These are phyloP conservation scores for Sminthurides bifidus DNA, from an alignment of 1,140 invertebrate genomes.

Conservation along the genomic window DNA sequence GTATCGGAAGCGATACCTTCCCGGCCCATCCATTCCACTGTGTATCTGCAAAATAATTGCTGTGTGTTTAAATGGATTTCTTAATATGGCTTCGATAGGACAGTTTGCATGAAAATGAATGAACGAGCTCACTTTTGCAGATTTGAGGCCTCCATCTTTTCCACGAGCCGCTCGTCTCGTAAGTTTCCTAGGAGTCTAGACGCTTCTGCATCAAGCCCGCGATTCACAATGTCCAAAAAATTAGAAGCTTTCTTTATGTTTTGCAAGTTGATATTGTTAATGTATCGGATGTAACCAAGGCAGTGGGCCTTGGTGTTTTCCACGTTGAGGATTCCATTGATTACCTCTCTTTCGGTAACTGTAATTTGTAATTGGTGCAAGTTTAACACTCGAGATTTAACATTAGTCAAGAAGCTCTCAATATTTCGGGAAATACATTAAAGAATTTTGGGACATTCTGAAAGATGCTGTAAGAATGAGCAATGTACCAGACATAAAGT, in stretches of 20 bases:
- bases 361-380: not conserved
- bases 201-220: slow-evolving; percentile 86
- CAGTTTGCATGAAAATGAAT: not conserved
- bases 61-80: not conserved
- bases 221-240: slow-evolving; percentile 87
- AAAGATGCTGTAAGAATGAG: no score
- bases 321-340: slow-evolving; percentile 85
- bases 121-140: slow-evolving; percentile 56
- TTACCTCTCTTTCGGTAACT: slow-evolving; percentile 96
- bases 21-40: slow-evolving; percentile 91
- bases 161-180: slow-evolving; percentile 70
- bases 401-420: no score
- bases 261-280: slow-evolving; percentile 94
- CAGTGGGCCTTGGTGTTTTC: slow-evolving; percentile 86
- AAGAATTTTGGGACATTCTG: no score
- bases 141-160: slow-evolving; percentile 77
- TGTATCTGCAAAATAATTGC: slow-evolving; percentile 54
- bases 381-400: no score
- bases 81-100: not conserved
- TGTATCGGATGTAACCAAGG: slow-evolving; percentile 56
- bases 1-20: slow-evolving; percentile 87
- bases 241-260: slow-evolving; percentile 85
- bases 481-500: slow-evolving; percentile 89
- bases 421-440: no score
- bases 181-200: slow-evolving; percentile 78